These are phyloP conservation scores for Eumaeus atala DNA, from an alignment of 1,140 invertebrate species.

Conservation along the genomic window DNA sequence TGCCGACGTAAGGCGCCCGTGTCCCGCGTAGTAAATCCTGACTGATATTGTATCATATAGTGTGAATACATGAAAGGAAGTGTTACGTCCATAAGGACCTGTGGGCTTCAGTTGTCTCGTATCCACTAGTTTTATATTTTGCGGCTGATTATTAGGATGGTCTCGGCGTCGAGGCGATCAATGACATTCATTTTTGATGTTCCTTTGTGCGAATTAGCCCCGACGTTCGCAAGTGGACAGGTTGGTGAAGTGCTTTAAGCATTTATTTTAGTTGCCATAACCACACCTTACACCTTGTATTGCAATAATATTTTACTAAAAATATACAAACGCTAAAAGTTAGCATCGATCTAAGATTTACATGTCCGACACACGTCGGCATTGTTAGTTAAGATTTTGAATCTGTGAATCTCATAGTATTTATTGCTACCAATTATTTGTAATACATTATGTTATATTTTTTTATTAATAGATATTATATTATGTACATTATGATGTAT, in stretches of 20 bases:
- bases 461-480: constrained; percentile 70
- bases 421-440: constrained; percentile 69
- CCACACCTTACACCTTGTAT: constrained; percentile 69
- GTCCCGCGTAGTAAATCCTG: constrained; percentile 53
- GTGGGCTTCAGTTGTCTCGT: constrained; percentile 58
- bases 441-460: constrained; percentile 68
- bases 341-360: constrained; percentile 64
- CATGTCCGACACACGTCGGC: constrained; percentile 60
- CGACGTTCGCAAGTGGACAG: constrained; percentile 61
- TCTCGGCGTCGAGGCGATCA: constrained; percentile 52
- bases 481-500: constrained; percentile 74
- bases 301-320: constrained; percentile 73
- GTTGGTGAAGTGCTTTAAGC: constrained; percentile 74
- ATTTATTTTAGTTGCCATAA: constrained; percentile 76
- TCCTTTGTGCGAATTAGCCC: constrained; percentile 68
- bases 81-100: constrained; percentile 60
- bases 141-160: constrained; percentile 50
- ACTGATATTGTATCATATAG: constrained; percentile 73
- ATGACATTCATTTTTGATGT: constrained; percentile 61
- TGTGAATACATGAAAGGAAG: constrained; percentile 64
- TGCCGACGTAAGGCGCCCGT: constrained; percentile 76
- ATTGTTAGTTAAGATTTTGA: constrained; percentile 73
- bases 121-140: constrained; percentile 69
- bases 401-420: constrained; percentile 75
- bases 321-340: constrained; percentile 58